Evolutionary conservation across 2,888 invertebrate species (phyloP), one percentile per base, ranked within the genome.

Genomic region (Agrotis puta): DNA sequence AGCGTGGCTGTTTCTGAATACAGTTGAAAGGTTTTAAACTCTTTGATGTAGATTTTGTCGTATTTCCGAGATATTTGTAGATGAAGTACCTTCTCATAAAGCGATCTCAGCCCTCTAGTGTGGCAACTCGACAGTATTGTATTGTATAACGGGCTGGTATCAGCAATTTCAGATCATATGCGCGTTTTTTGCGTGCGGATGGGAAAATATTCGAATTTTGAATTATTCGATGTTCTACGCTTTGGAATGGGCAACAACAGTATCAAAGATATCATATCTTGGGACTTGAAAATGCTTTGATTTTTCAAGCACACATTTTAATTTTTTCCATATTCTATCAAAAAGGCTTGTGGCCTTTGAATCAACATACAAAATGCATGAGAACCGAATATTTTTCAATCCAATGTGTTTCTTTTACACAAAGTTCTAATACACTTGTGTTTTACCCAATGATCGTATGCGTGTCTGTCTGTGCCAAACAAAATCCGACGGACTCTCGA

Each of bases 401-500:
- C 22, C n/a, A 20, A 57, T 24, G 18, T 50, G 2, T 16, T 51
- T 47, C 13, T 33, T 24, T 33, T 20, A 61, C 18, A 39, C 22
- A 39, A 70, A 43, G 7, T n/a, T 33, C 20, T 22, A 47, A 70
- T 71, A 43, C 13, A n/a, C 2, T 71, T 22, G 58, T 18, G 3
- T 20, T 43, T 7, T 39, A n/a, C 18, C 14, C 22, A 20, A 43
- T 20, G 14, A 22, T 27, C 7, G 27, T 22, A 63, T 43, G 54
- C n/a, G 20, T 45, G 45, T 71, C 83, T 65, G 64, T 39, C 71
- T 61, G 33, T 61, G 74, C 70, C 81, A 70, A 74, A 83, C 67
- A 77, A 71, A 48, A 43, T 54, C 50, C 54, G 53, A 74, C 56
- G 18, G 43, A 54, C 62, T 57, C 66, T 68, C 47, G 66, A 81